Base-by-base conservation (phyloP, 2,888 invertebrate genomes). In the Therioaphis trifolii region DNA sequence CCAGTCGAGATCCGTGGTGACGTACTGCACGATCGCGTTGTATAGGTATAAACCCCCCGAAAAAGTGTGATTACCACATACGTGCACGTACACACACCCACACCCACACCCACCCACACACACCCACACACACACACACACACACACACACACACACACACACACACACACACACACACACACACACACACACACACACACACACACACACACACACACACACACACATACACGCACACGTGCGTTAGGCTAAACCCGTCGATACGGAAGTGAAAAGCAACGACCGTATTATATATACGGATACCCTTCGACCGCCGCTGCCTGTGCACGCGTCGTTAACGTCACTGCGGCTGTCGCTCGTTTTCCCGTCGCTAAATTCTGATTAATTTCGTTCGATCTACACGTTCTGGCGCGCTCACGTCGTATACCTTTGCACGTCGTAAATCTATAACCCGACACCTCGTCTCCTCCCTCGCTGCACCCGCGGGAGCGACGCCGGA, bases 331-430 rank as follows among this genome's bases (percentile, higher is more conserved):
- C 15, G 24, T 61, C 4, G 5, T n/a, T 52, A 52, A 52, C 52
- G n/a, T 52, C 18, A 52, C 52, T n/a, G 1, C 18, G n/a, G 7
- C 52, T 52, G 52, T 9, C 52, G n/a, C n/a, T 52, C n/a, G 14
- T 61, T 21, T 14, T 12, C 14, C 61, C 61, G 14, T 9, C 49
- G 5, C 40, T 71, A 55, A 55, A 74, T 55, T 52, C 35, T 55
- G 55, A 74, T 74, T 74, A 74, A 74, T 74, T 74, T 74, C 74
- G 12, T 55, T 15, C 24, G 55, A 74, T 74, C 55, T 74, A n/a
- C 35, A 74, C n/a, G n/a, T 74, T 55, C 12, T 55, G 14, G 29
- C 15, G 21, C 58, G 24, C n/a, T 24, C 7, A 24, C 27, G 4
- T 5, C 18, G n/a, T n/a, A 12, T 46, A 46, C 69, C 46, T 27